These are phyloP conservation scores for Aleiodes leptofemur DNA, from an alignment of 2,888 invertebrate genomes.

Conservation along the genomic window DNA sequence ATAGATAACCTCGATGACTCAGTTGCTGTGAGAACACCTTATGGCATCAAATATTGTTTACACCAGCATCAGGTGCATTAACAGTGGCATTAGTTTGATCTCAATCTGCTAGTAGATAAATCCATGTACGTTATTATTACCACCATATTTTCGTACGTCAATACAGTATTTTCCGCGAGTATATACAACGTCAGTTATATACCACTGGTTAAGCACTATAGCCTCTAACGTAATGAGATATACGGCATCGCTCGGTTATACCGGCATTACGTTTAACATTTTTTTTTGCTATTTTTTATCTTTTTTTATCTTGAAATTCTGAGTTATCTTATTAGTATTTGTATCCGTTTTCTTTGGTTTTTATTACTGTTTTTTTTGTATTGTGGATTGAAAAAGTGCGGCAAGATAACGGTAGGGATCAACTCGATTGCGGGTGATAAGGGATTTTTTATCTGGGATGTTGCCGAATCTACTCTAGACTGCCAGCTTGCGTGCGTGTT, in stretches of 20 bases:
- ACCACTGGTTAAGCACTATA: too few species aligned
- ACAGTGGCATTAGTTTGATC: constrained; percentile 9
- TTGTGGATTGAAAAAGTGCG: constrained; percentile 11
- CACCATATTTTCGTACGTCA: neutral
- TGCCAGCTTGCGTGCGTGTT: too few species aligned
- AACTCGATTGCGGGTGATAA: too few species aligned
- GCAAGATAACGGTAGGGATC: constrained; percentile 1
- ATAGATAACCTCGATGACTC: constrained; percentile 2
- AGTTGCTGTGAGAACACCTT: neutral
- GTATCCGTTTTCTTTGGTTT: neutral
- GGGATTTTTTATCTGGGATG: too few species aligned
- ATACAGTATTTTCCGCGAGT: neutral
- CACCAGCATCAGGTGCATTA: constrained; percentile 18
- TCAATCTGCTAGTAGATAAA: constrained; percentile 11
- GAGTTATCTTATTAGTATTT: neutral
- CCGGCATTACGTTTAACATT: too few species aligned
- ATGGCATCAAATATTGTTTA: constrained; percentile 8
- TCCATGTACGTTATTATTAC: constrained; percentile 7
- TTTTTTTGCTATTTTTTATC: too few species aligned
- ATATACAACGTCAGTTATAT: too few species aligned
- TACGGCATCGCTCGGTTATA: too few species aligned
- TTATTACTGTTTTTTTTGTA: neutral
- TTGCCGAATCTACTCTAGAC: too few species aligned
- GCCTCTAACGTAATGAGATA: too few species aligned
- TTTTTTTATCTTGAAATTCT: neutral